These are phyloP conservation scores for Ptychobarbus kaznakovi DNA, from an alignment of 2,797 vertebrate genomes.

Conservation along the genomic window DNA sequence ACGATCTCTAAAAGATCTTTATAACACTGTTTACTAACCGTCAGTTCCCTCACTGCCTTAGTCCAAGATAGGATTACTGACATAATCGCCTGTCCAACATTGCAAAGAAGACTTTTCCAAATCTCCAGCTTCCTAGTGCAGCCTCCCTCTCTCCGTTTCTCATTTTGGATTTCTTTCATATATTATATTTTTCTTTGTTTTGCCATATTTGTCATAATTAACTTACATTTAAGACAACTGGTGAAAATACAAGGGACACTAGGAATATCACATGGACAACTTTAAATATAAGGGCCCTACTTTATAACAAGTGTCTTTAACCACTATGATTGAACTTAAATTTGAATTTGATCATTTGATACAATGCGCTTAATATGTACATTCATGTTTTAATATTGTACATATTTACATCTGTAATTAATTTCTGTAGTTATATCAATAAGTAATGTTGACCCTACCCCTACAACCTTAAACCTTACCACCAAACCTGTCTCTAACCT, in stretches of 20 bases:
- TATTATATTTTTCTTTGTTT: background rate
- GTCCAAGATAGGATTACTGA: constrained; percentile 79
- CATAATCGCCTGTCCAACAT: constrained; percentile 80
- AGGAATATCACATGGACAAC: background rate
- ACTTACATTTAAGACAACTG: background rate
- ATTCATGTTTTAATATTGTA: too few relatives aligned
- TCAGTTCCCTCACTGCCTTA: constrained; percentile 60
- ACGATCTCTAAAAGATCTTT: constrained; percentile 2
- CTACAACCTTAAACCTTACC: too few relatives aligned
- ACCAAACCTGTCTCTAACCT: too few relatives aligned
- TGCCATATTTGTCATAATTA: background rate
- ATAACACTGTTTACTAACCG: constrained; percentile 55
- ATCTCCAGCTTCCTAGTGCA: constrained; percentile 65
- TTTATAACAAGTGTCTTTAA: background rate
- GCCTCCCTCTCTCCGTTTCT: background rate
- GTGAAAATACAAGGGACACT: background rate
- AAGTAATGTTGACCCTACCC: too few relatives aligned
- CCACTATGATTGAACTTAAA: too few relatives aligned
- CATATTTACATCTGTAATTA: too few relatives aligned
- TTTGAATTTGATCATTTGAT: too few relatives aligned
- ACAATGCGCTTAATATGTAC: too few relatives aligned
- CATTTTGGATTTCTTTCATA: background rate
- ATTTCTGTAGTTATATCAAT: too few relatives aligned
- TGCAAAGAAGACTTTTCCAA: constrained; percentile 77
- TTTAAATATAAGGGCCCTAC: background rate